Evolutionary conservation across 2,888 invertebrate species (phyloP), one percentile per base, ranked within the genome.

Genomic region (Chouioia cunea): DNA sequence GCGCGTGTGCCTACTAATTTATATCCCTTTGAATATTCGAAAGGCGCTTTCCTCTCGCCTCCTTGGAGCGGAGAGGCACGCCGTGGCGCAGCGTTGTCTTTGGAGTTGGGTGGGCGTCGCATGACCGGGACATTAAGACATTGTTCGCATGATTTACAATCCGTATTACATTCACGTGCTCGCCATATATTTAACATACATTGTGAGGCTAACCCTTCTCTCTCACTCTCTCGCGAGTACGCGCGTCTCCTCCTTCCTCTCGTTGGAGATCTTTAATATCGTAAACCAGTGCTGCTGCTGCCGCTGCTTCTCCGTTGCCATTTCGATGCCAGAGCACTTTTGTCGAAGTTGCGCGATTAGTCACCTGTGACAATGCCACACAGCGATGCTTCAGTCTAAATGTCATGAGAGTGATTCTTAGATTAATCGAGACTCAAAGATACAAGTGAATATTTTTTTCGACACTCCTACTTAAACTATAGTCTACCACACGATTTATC

Each of bases 71-170:
- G 27, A 4, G 66, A 73, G 65, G 60, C 70, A 69, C 54, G 69
- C 59, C 36, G 62, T 66, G 65, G 27, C 22, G 60, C 36, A 59
- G 54, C 81, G 83, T 82, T 81, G 83, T 84, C 84, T 85, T 84
- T 79, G 78, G 81, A 73, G 73, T 79, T 81, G 78, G 80, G 80
- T 83, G 82, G 85, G 84, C 84, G 85, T 83, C 82, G 82, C 81
- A 82, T 85, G 85, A 85, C 85, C 84, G 82, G 83, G 84, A 84
- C 85, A 84, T 85, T 85, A 85, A 85, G 85, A 85, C 85, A 85
- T 85, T 85, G 85, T 85, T 85, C 84, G 78, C 78, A 82, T 85
- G 85, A 85, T 85, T 85, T 85, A 85, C 84, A 83, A 77, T 78
- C 82, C 80, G 83, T 83, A 85, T 84, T 84, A 83, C 82, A 84